A percentile compares a stretch with the other conserved stretches of the same genome.
These are phyloP conservation scores for Podotricha telesiphe DNA, from an alignment of 2,888 invertebrate genomes.

Conservation along the genomic window DNA sequence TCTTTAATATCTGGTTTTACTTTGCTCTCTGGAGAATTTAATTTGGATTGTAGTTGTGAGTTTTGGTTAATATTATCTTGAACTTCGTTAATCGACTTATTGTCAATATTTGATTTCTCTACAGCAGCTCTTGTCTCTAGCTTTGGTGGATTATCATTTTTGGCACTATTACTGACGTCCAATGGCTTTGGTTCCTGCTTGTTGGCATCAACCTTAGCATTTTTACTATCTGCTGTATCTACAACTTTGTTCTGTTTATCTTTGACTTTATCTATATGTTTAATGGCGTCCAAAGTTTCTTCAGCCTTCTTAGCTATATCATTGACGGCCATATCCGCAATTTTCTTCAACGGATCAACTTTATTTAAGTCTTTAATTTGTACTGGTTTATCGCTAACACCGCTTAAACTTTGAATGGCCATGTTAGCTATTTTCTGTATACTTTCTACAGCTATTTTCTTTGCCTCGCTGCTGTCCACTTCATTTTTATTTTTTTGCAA, in stretches of 20 bases:
- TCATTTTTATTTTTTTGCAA: constrained; percentile 75
- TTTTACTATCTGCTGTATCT: constrained; percentile 28
- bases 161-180: neutral
- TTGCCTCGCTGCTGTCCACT: constrained; percentile 71
- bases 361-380: constrained; percentile 52
- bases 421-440: constrained; percentile 78
- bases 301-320: constrained; percentile 78
- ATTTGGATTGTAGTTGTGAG: constrained; percentile 25
- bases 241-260: constrained; percentile 18
- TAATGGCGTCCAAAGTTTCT: constrained; percentile 73
- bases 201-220: constrained; percentile 16
- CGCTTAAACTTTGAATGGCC: constrained; percentile 74
- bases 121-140: constrained; percentile 10
- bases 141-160: neutral
- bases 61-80: constrained; percentile 23
- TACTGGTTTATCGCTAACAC: constrained; percentile 67
- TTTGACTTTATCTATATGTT: constrained; percentile 64
- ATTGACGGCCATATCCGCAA: constrained; percentile 70
- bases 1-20: constrained; percentile 21
- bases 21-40: constrained; percentile 24
- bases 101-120: constrained; percentile 19
- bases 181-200: neutral
- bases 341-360: constrained; percentile 57
- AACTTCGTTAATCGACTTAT: constrained; percentile 25
- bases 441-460: constrained; percentile 79